These are phyloP conservation scores for Drosophila nasuta DNA, from an alignment of 1,140 invertebrate species.

Conservation along the genomic window DNA sequence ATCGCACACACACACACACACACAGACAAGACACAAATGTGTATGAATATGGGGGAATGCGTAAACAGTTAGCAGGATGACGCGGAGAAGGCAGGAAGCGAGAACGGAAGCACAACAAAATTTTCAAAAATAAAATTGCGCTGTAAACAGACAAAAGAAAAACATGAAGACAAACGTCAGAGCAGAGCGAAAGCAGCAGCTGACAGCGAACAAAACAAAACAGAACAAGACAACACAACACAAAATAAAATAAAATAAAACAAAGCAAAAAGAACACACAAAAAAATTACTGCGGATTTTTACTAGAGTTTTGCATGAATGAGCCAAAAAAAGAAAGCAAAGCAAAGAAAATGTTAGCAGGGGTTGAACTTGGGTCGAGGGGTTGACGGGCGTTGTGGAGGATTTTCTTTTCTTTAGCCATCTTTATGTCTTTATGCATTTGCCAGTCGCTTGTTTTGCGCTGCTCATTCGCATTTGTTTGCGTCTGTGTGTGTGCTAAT, in stretches of 20 bases:
- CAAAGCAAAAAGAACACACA: background rate
- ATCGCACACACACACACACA: constrained; percentile 10
- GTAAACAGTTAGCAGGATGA: constrained; percentile 49
- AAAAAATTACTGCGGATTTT: constrained; percentile 26
- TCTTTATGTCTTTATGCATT: constrained; percentile 33
- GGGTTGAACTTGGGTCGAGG: background rate
- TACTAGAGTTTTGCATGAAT: constrained; percentile 29
- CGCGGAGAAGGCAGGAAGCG: background rate
- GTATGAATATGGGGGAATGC: constrained; percentile 53
- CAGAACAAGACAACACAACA: constrained; percentile 21
- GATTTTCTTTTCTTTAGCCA: constrained; percentile 1
- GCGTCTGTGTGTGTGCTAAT: constrained; percentile 40
- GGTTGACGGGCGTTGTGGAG: background rate
- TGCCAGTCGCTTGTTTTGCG: constrained; percentile 21
- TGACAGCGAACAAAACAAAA: constrained; percentile 24
- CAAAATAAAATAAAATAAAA: constrained; percentile 28
- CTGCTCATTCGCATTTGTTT: constrained; percentile 16
- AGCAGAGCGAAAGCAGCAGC: constrained; percentile 16
- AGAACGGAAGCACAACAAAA: constrained; percentile 62
- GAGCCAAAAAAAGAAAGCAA: background rate
- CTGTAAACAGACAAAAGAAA: constrained; percentile 67
- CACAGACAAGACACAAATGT: constrained; percentile 6
- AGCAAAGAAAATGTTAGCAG: background rate
- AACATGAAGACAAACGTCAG: constrained; percentile 28
- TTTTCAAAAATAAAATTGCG: constrained; percentile 72